Conservation (phyloP, 2,888 invertebrate genomes). For the Sphaerophoria taeniata region DNA sequence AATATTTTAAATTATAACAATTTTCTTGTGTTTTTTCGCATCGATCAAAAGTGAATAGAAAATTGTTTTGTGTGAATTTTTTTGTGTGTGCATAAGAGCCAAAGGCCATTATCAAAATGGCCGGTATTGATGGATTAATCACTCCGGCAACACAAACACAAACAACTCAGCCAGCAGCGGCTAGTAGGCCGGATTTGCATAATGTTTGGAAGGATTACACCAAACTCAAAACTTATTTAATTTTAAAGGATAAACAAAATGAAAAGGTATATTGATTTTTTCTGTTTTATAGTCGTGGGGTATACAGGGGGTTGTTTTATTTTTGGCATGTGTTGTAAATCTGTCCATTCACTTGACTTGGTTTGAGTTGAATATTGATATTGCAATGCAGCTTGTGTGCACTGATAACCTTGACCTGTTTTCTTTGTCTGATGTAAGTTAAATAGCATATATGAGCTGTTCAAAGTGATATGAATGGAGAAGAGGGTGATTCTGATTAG, state of each 20-base stretch:
- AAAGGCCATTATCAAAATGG: conserved; percentile 60
- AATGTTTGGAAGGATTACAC: conserved; percentile 81
- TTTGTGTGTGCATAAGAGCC: too few species aligned
- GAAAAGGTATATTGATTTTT: conserved; percentile 77
- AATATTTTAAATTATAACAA: not conserved
- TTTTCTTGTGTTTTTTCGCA: too few species aligned
- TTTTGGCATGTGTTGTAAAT: not conserved
- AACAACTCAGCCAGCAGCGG: conserved; percentile 41
- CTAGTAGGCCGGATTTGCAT: conserved; percentile 72
- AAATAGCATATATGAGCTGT: not conserved
- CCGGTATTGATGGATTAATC: conserved; percentile 76
- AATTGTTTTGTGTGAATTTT: too few species aligned
- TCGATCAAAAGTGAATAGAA: too few species aligned
- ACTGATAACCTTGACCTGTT: conserved; percentile 25
- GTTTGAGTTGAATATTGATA: not conserved
- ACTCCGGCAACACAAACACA: conserved; percentile 39
- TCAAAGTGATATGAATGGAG: not conserved
- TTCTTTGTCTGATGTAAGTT: not conserved
- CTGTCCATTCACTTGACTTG: not conserved
- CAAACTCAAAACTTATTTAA: conserved; percentile 81
- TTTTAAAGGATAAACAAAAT: conserved; percentile 80
- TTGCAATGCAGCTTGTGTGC: not conserved
- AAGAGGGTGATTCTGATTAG: not conserved
- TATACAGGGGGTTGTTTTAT: not conserved
- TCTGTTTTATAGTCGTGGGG: not conserved